A percentile compares a stretch with the other conserved stretches of the same genome.
Conservation (phyloP, 2,797 vertebrate genomes). For the Phalloptychus januarius region DNA sequence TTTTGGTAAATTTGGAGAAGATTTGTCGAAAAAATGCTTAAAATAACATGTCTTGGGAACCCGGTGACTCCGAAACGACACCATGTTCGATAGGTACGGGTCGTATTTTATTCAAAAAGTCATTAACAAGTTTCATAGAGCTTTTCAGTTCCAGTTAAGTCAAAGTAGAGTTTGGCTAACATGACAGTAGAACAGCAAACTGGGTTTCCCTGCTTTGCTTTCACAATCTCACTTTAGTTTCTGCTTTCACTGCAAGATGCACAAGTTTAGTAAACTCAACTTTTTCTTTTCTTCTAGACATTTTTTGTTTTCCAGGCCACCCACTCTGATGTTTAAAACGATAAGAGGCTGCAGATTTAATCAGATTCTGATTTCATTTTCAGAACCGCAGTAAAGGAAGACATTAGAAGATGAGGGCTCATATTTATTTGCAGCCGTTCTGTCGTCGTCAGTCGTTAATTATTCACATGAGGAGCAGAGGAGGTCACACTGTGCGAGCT, state of each 20-base stretch:
- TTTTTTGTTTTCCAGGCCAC: not conserved
- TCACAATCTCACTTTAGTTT: not conserved
- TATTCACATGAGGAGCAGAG: not conserved
- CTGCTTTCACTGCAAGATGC: not conserved
- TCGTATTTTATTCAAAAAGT: not conserved
- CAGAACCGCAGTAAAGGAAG: not conserved
- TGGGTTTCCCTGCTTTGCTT: not conserved
- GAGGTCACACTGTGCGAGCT: not conserved
- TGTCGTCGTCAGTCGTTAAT: not conserved
- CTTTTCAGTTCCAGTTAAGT: not conserved
- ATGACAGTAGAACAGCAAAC: not conserved
- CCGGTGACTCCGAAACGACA: not conserved
- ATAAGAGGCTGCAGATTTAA: not conserved
- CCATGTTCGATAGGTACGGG: not conserved
- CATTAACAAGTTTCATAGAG: not conserved
- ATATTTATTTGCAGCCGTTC: not conserved
- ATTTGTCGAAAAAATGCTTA: not conserved
- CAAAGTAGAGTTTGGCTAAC: not conserved
- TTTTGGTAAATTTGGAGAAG: not conserved
- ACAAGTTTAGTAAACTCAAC: not conserved
- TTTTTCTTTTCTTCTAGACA: not conserved
- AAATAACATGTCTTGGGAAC: not conserved
- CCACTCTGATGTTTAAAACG: not conserved
- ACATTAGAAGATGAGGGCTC: not conserved
- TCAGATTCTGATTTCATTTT: not conserved